phyloP scores from a whole-genome alignment of 2,888 invertebrate genomes.

The Actias luna region DNA sequence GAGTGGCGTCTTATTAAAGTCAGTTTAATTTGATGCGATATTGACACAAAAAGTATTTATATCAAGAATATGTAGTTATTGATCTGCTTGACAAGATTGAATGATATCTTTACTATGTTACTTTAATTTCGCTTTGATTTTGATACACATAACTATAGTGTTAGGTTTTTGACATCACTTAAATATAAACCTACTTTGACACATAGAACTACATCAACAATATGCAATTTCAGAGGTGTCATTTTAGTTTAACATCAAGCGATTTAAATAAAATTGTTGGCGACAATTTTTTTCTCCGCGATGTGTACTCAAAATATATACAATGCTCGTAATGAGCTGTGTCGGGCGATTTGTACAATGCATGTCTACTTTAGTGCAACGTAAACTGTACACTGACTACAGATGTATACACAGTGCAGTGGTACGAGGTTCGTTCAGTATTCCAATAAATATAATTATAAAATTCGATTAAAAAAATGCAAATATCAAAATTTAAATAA shows the following conservation, averaged over 20 bases:
- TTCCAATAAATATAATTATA: background rate
- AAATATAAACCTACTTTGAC: no score
- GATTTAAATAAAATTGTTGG: background rate
- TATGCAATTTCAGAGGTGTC: background rate
- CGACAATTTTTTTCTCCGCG: background rate
- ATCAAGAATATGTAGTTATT: no score
- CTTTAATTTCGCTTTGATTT: no score
- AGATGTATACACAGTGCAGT: constrained; percentile 17
- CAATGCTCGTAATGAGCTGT: background rate
- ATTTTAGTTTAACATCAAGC: background rate
- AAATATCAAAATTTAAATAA: no score
- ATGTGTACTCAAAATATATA: constrained; percentile 10
- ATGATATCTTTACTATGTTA: no score
- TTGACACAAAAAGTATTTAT: no score
- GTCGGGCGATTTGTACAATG: constrained; percentile 43
- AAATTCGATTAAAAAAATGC: background rate
- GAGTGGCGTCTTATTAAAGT: no score
- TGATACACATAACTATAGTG: no score
- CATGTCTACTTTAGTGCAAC: constrained; percentile 30
- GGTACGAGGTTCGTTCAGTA: constrained; percentile 17
- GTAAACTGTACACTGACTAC: constrained; percentile 22
- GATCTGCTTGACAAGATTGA: background rate
- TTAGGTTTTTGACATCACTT: no score
- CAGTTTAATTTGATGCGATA: no score
- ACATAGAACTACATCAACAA: background rate